Percentiles rank a stretch among this genome's conserved stretches.
Conservation (phyloP, 2,797 vertebrate species). For the Helostoma temminkii region DNA sequence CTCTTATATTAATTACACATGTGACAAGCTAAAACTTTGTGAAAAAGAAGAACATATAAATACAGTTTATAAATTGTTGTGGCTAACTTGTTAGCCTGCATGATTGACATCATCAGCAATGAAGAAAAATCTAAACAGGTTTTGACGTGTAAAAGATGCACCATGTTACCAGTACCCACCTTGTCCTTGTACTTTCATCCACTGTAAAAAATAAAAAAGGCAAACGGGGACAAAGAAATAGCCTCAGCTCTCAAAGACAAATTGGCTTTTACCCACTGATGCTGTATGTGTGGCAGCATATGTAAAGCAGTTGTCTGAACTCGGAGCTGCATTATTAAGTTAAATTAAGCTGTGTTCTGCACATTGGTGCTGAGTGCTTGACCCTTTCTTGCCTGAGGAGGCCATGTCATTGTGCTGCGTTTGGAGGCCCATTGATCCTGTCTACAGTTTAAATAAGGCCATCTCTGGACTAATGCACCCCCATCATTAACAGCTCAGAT, state of each 20-base stretch:
- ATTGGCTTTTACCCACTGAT: conserved; percentile 57
- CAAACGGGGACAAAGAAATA: conserved; percentile 10
- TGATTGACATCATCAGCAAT: too few relatives aligned
- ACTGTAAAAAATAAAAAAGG: not conserved
- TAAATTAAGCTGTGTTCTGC: conserved; percentile 64
- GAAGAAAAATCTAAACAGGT: conserved; percentile 22
- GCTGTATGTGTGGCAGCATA: conserved; percentile 29
- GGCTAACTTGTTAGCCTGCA: too few relatives aligned
- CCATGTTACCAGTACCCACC: conserved; percentile 24
- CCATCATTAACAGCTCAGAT: conserved; percentile 31
- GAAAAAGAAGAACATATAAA: too few relatives aligned
- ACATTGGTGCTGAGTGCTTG: conserved; percentile 62
- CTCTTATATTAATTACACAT: too few relatives aligned
- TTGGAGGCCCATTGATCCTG: conserved; percentile 68
- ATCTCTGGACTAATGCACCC: conserved; percentile 63
- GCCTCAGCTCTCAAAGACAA: conserved; percentile 61
- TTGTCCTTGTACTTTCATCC: conserved; percentile 27
- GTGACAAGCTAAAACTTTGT: too few relatives aligned
- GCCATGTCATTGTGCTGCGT: conserved; percentile 65
- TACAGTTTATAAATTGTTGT: too few relatives aligned
- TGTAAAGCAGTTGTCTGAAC: conserved; percentile 52
- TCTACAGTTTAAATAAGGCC: conserved; percentile 66
- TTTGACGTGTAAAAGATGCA: too few relatives aligned
- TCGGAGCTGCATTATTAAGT: conserved; percentile 64
- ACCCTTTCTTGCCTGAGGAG: conserved; percentile 61